These are phyloP conservation scores for Acholoe squamosa DNA, from an alignment of 2,888 invertebrate genomes.

Conservation along the genomic window DNA sequence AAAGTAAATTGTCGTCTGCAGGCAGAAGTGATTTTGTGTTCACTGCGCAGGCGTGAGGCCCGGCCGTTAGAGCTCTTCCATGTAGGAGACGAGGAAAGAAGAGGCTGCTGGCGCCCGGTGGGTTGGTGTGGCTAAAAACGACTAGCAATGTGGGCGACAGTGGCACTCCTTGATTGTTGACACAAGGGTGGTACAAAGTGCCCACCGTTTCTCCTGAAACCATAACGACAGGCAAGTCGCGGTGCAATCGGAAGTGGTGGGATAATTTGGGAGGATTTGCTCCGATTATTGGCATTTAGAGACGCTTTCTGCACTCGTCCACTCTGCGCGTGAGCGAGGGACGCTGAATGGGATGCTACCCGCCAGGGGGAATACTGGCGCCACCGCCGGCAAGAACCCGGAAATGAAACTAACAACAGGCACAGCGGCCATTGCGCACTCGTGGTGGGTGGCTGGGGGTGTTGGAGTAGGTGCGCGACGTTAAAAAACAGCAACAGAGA, in stretches of 20 bases:
- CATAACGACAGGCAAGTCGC: conserved; percentile 52
- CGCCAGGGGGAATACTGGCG: not conserved
- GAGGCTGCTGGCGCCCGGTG: not conserved
- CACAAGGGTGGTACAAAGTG: conserved; percentile 53
- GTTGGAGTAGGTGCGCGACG: not conserved
- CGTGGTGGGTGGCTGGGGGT: not conserved
- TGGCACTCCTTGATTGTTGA: conserved; percentile 50
- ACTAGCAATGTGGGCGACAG: conserved; percentile 27
- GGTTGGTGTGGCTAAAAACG: not conserved
- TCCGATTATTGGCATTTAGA: conserved; percentile 53
- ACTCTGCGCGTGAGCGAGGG: not conserved
- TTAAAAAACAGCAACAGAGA: not conserved
- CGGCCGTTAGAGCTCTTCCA: conserved; percentile 57
- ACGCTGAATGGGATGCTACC: not conserved
- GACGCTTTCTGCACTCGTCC: conserved; percentile 36
- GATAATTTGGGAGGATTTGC: conserved; percentile 52
- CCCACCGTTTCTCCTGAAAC: not conserved
- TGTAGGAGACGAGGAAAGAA: conserved; percentile 27
- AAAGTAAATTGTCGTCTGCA: not conserved
- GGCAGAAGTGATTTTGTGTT: conserved; percentile 9
- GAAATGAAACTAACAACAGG: conserved; percentile 63
- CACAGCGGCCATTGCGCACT: not conserved
- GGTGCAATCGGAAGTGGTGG: conserved; percentile 33
- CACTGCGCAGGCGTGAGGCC: conserved; percentile 17
- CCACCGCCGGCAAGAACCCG: conserved; percentile 38